A percentile compares a stretch with the other conserved stretches of the same genome.
Evolutionary conservation across 2,113 vertebrate genomes (phyloP).

Genomic region (Lonchura striata): DNA sequence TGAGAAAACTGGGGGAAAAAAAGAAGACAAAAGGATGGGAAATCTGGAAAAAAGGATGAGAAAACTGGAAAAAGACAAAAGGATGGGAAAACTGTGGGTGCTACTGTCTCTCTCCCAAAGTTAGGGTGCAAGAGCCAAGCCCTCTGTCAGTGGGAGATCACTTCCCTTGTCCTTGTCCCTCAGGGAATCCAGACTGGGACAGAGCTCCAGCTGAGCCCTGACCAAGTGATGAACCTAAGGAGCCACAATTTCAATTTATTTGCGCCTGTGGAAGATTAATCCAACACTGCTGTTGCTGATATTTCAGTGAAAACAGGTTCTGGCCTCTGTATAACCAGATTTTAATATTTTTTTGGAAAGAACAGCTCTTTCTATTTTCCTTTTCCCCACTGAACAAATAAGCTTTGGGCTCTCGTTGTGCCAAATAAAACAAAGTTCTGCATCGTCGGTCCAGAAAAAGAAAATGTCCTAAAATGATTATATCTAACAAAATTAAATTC

Average conservation of each 20-base stretch:
- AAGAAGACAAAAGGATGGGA: not conserved
- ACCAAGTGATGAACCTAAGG: not conserved
- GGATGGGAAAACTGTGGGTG: not conserved
- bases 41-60: not conserved
- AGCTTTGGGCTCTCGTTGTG: not conserved
- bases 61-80: not conserved
- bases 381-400: not conserved
- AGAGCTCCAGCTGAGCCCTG: not conserved
- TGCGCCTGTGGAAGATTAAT: not conserved
- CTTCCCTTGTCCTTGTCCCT: not conserved
- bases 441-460: not conserved
- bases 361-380: not conserved
- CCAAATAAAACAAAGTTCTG: slow-evolving; percentile 38
- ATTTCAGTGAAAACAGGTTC: not conserved
- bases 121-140: not conserved
- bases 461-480: slow-evolving; percentile 24
- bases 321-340: not conserved
- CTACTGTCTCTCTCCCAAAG: not conserved
- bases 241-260: not conserved
- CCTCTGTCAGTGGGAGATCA: not conserved
- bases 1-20: not conserved
- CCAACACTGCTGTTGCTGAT: not conserved
- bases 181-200: not conserved
- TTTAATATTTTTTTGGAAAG: not conserved
- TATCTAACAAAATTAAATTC: slow-evolving; percentile 60